Base-by-base conservation (phyloP, 2,888 invertebrate genomes). In the Prosapia bicincta region DNA sequence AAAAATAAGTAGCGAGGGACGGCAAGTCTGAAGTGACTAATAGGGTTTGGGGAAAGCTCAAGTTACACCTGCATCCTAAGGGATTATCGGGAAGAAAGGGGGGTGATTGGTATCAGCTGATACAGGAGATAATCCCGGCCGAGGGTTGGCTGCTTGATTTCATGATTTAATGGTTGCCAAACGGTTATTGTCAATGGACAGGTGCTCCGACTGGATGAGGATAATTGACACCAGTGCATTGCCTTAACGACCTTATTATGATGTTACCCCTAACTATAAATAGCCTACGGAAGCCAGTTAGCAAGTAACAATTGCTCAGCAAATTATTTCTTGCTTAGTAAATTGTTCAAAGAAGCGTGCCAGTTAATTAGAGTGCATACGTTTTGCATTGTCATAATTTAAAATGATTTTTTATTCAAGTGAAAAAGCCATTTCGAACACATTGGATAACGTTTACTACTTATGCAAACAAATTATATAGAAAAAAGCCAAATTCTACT, bases 151-250 rank as follows among this genome's bases (percentile, higher is more conserved):
- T 73, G 67, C 67, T 68, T 73, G 73, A 73, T 73, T 68, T 68
- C 20, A 54, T 54, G 73, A 73, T 73, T 73, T 73, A 73, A 73
- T 73, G 73, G 68, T 73, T 68, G 73, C 68, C 26, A 73, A 73
- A 73, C 68, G 32, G 73, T 68, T 54, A 68, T 73, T 73, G 73
- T 73, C 68, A 73, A 25, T 26, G 68, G 38, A 73, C 68, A 69
- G 67, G 73, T 73, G 68, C n/a, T n/a, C n/a, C 54, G n/a, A 54
- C 43, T 15, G 24, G 25, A 26, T 24, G 20, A 13, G 5, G 38
- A 38, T 38, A 54, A 54, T 54, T 54, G 54, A 2, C 20, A 54
- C 54, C 20, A 20, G 20, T 54, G 20, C 3, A 54, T n/a, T 20
- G 54, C 54, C 20, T 54, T 54, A 54, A 54, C 54, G 6, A 54